Percentiles rank a stretch among this genome's conserved stretches.
These are phyloP conservation scores for Hyperoplus lanceolatus DNA, from an alignment of 2,797 vertebrate genomes.

Conservation along the genomic window DNA sequence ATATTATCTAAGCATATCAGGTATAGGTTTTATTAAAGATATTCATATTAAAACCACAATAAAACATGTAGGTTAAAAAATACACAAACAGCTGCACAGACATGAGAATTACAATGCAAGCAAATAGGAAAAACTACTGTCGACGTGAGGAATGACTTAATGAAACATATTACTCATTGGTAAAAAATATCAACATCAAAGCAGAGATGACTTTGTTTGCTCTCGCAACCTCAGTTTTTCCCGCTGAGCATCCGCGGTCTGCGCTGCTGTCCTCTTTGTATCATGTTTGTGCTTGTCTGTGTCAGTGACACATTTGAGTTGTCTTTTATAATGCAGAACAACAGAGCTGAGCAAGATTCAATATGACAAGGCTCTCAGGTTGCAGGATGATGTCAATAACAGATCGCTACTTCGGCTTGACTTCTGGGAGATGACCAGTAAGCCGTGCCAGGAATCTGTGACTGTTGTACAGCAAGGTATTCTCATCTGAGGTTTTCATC, in stretches of 20 bases:
- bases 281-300: conserved; percentile 38
- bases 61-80: too few relatives aligned
- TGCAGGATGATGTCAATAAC: conserved; percentile 52
- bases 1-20: too few relatives aligned
- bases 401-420: conserved; percentile 38
- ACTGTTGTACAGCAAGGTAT: neutral
- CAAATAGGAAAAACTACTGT: neutral
- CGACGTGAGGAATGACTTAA: conserved; percentile 20
- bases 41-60: too few relatives aligned
- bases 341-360: conserved; percentile 57
- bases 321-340: conserved; percentile 48
- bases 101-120: conserved; percentile 5
- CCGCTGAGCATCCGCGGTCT: conserved; percentile 32
- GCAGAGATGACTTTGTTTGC: conserved; percentile 20
- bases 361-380: conserved; percentile 55
- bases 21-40: too few relatives aligned
- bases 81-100: neutral
- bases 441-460: conserved; percentile 39
- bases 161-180: conserved; percentile 10
- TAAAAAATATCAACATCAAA: conserved; percentile 5
- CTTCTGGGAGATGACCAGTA: conserved; percentile 37
- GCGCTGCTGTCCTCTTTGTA: conserved; percentile 35
- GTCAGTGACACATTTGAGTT: conserved; percentile 54
- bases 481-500: conserved; percentile 22
- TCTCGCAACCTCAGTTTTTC: conserved; percentile 24